These are phyloP conservation scores for Dichetophora obliterata DNA, from an alignment of 2,888 invertebrate genomes.

Conservation along the genomic window DNA sequence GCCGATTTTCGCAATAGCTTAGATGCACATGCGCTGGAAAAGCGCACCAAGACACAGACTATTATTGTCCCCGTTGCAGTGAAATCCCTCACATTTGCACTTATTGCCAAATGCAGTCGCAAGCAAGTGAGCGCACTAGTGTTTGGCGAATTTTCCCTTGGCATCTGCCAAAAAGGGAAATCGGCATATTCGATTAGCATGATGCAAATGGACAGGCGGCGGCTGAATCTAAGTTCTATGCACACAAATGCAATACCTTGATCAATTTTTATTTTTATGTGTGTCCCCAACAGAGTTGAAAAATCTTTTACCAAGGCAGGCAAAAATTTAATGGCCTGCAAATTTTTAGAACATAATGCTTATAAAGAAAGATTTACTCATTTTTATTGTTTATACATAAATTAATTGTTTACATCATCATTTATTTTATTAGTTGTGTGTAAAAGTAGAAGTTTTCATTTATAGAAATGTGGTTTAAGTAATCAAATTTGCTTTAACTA, in stretches of 20 bases:
- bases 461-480: too few species aligned
- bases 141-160: conserved; percentile 24
- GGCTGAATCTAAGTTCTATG: not conserved
- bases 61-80: conserved; percentile 13
- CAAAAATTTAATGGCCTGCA: too few species aligned
- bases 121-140: conserved; percentile 32
- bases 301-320: too few species aligned
- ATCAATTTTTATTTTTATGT: too few species aligned
- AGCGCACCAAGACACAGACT: conserved; percentile 49
- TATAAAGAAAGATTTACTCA: too few species aligned
- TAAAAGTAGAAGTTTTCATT: too few species aligned
- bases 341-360: too few species aligned
- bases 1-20: conserved; percentile 61
- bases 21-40: conserved; percentile 64
- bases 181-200: not conserved
- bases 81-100: conserved; percentile 25
- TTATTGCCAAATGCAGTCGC: conserved; percentile 5
- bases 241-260: not conserved
- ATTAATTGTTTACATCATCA: too few species aligned
- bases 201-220: not conserved
- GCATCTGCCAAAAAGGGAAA: conserved; percentile 6
- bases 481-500: too few species aligned
- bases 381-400: too few species aligned
- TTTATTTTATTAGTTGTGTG: too few species aligned
- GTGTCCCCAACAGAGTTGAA: too few species aligned